Evolutionary conservation across 1,140 invertebrate genomes (phyloP).

Genomic region (Agrypnia vestita): DNA sequence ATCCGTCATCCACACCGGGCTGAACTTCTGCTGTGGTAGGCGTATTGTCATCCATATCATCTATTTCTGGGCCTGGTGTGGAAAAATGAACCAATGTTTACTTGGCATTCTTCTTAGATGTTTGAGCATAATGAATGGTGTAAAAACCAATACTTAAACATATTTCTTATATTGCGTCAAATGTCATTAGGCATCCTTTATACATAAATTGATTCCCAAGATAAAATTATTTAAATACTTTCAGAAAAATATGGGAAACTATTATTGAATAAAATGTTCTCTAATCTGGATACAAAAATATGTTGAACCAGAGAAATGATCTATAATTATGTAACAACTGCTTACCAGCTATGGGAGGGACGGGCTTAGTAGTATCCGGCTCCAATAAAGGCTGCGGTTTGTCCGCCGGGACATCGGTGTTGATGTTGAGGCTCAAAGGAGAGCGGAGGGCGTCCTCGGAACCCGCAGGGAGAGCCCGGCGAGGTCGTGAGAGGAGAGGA

Average conservation of each 20-base stretch:
- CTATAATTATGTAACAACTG: neutral
- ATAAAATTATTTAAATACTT: too few species aligned
- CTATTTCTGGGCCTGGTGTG: constrained; percentile 52
- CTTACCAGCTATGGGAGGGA: constrained; percentile 53
- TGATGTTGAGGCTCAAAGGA: neutral
- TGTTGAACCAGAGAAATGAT: too few species aligned
- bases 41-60: constrained; percentile 47
- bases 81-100: too few species aligned
- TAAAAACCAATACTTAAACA: too few species aligned
- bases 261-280: too few species aligned
- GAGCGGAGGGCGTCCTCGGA: neutral
- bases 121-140: too few species aligned
- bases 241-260: too few species aligned
- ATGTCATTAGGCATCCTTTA: too few species aligned
- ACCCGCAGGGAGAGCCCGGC: neutral
- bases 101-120: too few species aligned
- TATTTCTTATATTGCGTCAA: too few species aligned
- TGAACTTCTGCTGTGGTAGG: constrained; percentile 49
- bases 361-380: constrained; percentile 36
- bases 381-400: constrained; percentile 49
- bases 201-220: too few species aligned
- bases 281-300: too few species aligned
- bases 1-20: constrained; percentile 73
- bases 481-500: neutral
- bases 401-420: neutral